Conservation (phyloP, 2,797 vertebrate species). For the Xenops minutus region DNA sequence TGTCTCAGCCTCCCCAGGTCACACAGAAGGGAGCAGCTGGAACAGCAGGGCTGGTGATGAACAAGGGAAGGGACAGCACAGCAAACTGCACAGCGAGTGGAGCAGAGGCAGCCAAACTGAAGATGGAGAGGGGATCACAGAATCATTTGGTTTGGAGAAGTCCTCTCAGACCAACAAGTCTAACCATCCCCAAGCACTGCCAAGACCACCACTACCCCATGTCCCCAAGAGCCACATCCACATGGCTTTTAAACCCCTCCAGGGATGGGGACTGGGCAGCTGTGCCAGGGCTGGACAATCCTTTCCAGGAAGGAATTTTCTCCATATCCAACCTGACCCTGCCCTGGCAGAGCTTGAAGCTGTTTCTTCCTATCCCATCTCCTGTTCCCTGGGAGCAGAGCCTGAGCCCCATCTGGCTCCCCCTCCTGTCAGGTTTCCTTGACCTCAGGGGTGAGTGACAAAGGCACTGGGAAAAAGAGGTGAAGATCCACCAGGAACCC, state of each 20-base stretch:
- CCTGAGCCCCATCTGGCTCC: neutral
- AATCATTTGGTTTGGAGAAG: neutral
- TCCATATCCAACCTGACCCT: neutral
- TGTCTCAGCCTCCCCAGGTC: neutral
- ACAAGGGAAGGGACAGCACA: neutral
- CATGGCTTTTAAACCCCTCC: fast-evolving
- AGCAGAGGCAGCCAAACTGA: neutral
- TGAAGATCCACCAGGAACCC: neutral
- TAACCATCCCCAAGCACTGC: neutral
- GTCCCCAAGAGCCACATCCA: neutral
- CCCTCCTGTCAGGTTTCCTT: neutral
- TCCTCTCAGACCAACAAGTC: neutral
- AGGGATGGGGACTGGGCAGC: neutral
- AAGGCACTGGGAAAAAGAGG: neutral
- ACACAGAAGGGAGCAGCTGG: neutral
- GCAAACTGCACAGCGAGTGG: neutral
- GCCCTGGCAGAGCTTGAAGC: neutral
- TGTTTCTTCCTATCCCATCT: neutral
- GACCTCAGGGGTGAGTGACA: neutral
- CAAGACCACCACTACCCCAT: neutral
- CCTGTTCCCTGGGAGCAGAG: neutral
- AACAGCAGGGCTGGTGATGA: neutral
- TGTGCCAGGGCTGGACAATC: neutral
- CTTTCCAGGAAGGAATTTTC: neutral
- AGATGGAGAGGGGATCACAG: neutral